These are phyloP conservation scores for Acrocephalus scirpaceus DNA, from an alignment of 2,797 vertebrate species.

Conservation along the genomic window DNA sequence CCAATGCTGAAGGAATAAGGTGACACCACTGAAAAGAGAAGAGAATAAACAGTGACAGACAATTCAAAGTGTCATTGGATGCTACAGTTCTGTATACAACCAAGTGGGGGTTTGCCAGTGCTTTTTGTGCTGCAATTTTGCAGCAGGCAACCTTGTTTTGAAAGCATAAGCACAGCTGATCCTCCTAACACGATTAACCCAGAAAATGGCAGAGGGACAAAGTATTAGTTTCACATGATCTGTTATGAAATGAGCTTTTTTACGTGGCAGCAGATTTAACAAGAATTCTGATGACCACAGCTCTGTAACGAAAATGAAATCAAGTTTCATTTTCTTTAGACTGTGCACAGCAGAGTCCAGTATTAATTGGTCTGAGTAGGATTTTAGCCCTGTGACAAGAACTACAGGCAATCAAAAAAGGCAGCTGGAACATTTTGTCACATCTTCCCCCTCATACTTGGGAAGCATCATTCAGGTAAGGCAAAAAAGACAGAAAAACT, in stretches of 20 bases:
- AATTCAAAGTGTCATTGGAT: neutral
- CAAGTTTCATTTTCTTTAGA: neutral
- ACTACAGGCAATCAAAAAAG: neutral
- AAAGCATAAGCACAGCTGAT: neutral
- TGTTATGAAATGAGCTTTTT: slow-evolving; percentile 25
- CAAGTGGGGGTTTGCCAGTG: neutral
- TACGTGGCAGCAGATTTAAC: neutral
- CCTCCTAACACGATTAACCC: neutral
- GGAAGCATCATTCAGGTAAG: neutral
- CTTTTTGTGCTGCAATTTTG: neutral
- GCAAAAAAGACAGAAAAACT: neutral
- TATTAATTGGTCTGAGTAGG: neutral
- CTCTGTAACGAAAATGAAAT: slow-evolving; percentile 12
- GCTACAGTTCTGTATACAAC: neutral
- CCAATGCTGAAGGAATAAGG: slow-evolving; percentile 93
- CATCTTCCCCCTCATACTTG: neutral
- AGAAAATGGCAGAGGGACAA: neutral
- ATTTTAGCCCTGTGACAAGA: neutral
- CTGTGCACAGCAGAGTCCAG: neutral
- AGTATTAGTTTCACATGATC: slow-evolving; percentile 15
- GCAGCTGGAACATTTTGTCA: neutral
- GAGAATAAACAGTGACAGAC: neutral
- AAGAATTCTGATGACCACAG: slow-evolving; percentile 25
- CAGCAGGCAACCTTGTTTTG: neutral
- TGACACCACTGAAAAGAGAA: slow-evolving; percentile 83